Base-by-base conservation (phyloP, 2,888 invertebrate genomes). In the Resseliella maxima region DNA sequence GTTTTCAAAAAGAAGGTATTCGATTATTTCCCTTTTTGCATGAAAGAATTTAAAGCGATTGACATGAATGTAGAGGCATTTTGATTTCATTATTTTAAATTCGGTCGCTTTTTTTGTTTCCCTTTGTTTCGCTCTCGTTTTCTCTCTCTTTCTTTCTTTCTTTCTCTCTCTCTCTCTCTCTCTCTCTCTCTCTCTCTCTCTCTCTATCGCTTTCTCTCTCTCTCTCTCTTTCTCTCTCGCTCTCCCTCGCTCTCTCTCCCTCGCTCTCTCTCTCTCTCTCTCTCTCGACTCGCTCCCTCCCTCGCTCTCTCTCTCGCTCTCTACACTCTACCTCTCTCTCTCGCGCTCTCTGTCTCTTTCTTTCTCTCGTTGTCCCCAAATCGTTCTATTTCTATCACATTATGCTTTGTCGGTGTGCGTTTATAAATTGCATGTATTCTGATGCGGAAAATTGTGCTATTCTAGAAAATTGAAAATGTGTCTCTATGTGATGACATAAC, bases 401-500 rank as follows among this genome's bases (percentile, higher is more conserved):
- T 41, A 41, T 41, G n/a, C n/a, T n/a, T n/a, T n/a, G n/a, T n/a
- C 15, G 41, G 50, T 50, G 59, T 24, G 24, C 59, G 59, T 59
- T 24, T 50, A 24, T 72, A 72, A 72, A 72, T 72, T 72, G 72
- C 72, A 72, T 72, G 72, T 72, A 72, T 72, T 72, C 72, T 72
- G 72, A 72, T 31, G 72, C 72, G 72, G 72, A 72, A 72, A 72
- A 72, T 72, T 72, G 72, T 72, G 72, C 72, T 72, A 72, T 72
- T 72, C 72, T 72, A 0, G 72, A 72, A 72, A 72, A 72, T 72
- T 72, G 72, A 72, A 72, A 72, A 72, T 72, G 72, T 72, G 72
- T 72, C 72, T n/a, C n/a, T 72, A 72, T 72, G 72, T 72, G 72
- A 72, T 72, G 72, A 72, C 72, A 72, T 72, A 72, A 72, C 72